Percentiles rank a stretch among this genome's conserved stretches.
These are phyloP conservation scores for Onychostoma macrolepis DNA, from an alignment of 2,113 vertebrate species.

Conservation along the genomic window DNA sequence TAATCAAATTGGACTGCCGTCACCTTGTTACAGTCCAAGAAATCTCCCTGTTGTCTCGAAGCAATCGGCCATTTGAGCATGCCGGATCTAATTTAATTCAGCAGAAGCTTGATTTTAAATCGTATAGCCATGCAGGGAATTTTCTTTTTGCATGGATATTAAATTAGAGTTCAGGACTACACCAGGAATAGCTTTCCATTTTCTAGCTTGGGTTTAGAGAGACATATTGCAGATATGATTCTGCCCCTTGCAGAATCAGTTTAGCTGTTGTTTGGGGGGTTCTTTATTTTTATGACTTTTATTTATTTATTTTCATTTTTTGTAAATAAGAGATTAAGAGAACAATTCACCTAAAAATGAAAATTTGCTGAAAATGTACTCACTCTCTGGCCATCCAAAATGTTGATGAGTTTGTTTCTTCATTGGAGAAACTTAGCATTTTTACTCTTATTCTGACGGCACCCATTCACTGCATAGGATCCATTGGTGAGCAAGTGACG, in stretches of 20 bases:
- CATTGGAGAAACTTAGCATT: too few species aligned
- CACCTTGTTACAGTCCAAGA: constrained; percentile 52
- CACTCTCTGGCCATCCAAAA: too few species aligned
- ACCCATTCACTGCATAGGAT: too few species aligned
- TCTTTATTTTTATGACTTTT: background rate
- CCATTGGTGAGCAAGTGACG: too few species aligned
- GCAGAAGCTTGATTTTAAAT: constrained; percentile 42
- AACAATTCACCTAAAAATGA: background rate
- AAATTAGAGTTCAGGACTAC: constrained; percentile 38
- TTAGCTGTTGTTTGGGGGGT: background rate
- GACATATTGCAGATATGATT: background rate
- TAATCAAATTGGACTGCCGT: constrained; percentile 53
- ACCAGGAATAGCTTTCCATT: background rate
- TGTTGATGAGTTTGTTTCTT: too few species aligned
- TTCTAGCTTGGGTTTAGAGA: background rate
- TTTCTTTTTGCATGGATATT: constrained; percentile 20
- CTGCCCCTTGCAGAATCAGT: background rate
- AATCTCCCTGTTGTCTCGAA: constrained; percentile 49
- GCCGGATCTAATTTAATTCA: constrained; percentile 46
- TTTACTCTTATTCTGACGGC: too few species aligned
- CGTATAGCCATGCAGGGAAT: constrained; percentile 34
- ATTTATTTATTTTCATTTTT: background rate
- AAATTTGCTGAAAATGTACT: too few species aligned
- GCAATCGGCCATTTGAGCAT: constrained; percentile 35
- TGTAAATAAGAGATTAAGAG: background rate